Base-by-base conservation (phyloP, 30 jellyfish, hydroid and myxozoan species). In the Nemopilema nomurai region DNA sequence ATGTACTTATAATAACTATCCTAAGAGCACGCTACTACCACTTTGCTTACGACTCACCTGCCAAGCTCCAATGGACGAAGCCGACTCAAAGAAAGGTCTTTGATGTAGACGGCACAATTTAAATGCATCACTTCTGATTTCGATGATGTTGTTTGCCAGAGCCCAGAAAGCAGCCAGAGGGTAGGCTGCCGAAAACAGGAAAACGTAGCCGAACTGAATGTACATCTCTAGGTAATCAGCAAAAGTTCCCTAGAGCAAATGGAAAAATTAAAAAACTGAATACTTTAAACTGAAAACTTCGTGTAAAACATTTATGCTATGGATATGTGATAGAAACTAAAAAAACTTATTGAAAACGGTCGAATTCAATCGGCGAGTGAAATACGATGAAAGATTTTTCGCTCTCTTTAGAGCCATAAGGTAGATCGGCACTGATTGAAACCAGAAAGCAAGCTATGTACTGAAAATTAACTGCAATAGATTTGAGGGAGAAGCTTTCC, bases 111-210 rank as follows among this genome's bases (percentile, higher is more conserved):
- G 74, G 87, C 97, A 94, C 18, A 94, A 78, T 74, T 94, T 94
- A 84, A 94, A 94, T 13, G 92, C 99, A 85, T 94, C 99, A 25
- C 97, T 94, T 76, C 96, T 73, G 53, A 94, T 89, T 68, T 94
- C 99, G 49, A 94, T 76, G 31, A 94, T 30, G 69, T 94, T 94
- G 63, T 94, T 94, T 33, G 89, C 62, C 82, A 94, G 62, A 1
- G 99, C 99, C 99, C 99, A 94, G 69, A 94, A 94, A 16, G 97
- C 97, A 63, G 99, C 99, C 92, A 94, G 65, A 28, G 99, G 99
- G 74, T 89, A 94, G 4, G 97, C 97, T 81, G 99, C 99, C 23
- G 99, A 94, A 77, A 94, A 94, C 32, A 94, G 85, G 50, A 94
- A 94, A 21, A 94, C 99, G 71, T 94, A 89, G 28, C 97, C 99